A percentile compares a stretch with the other conserved stretches of the same genome.
phyloP scores from a whole-genome alignment of 2,797 vertebrate genomes.

The Orestias chungarensis region DNA sequence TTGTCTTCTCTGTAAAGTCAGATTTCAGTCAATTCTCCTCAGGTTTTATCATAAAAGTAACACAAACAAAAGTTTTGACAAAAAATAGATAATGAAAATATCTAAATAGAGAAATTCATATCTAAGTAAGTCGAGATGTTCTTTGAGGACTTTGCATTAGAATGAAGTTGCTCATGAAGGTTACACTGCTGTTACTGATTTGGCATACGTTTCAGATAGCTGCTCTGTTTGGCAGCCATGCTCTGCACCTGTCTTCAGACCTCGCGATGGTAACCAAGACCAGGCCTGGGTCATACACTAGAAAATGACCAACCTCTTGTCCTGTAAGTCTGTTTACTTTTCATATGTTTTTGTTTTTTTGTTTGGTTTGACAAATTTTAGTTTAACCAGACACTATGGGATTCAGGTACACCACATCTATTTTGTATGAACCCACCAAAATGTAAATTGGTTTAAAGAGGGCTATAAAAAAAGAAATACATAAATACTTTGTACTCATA shows the following conservation, averaged over 20 bases:
- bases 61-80: background rate
- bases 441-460: background rate
- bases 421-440: background rate
- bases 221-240: constrained; percentile 62
- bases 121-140: constrained; percentile 30
- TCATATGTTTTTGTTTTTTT: too few relatives aligned
- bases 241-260: constrained; percentile 72
- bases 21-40: background rate
- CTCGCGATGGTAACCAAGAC: constrained; percentile 69
- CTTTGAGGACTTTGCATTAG: constrained; percentile 35
- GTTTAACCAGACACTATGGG: background rate
- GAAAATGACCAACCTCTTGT: constrained; percentile 35
- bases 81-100: background rate
- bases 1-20: background rate
- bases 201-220: constrained; percentile 61
- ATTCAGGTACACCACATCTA: background rate
- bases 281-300: constrained; percentile 46
- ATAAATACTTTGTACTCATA: background rate
- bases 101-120: background rate
- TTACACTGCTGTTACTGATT: constrained; percentile 59
- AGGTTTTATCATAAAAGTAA: background rate
- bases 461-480: background rate
- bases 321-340: constrained; percentile 1
- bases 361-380: too few relatives aligned
- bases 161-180: constrained; percentile 43